These are phyloP conservation scores for Bombyx mandarina DNA, from an alignment of 1,140 invertebrate genomes.

Conservation along the genomic window DNA sequence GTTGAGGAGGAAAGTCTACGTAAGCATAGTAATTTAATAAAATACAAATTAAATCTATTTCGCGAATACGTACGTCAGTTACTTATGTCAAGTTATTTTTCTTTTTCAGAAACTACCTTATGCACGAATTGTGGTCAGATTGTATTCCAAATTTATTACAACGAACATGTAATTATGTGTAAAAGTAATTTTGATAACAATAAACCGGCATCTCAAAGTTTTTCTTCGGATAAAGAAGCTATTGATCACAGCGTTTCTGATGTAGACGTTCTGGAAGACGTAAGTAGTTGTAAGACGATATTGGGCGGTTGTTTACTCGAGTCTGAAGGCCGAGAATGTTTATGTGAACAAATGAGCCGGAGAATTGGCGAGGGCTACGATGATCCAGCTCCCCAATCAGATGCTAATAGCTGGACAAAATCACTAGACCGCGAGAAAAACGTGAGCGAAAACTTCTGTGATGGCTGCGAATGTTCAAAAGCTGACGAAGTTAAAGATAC, in stretches of 20 bases:
- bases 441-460: constrained; percentile 14
- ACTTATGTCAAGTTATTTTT: too few relatives aligned
- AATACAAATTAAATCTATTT: too few relatives aligned
- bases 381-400: constrained; percentile 13
- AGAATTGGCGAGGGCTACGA: constrained; percentile 21
- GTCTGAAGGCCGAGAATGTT: constrained; percentile 20
- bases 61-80: too few relatives aligned
- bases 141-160: too few relatives aligned
- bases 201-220: constrained; percentile 6
- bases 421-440: constrained; percentile 10
- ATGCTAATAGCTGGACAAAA: constrained; percentile 9
- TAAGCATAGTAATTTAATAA: too few relatives aligned
- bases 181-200: neutral
- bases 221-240: too few relatives aligned
- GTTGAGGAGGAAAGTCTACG: too few relatives aligned
- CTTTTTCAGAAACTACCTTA: too few relatives aligned
- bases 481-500: neutral
- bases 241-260: too few relatives aligned
- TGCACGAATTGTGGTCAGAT: too few relatives aligned
- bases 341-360: constrained; percentile 38
- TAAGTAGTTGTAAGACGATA: constrained; percentile 27
- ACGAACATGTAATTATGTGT: too few relatives aligned
- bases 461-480: constrained; percentile 29
- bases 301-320: constrained; percentile 36
- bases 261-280: constrained; percentile 2